Conservation (phyloP, 2,888 invertebrate genomes). For the Spodoptera exigua region DNA sequence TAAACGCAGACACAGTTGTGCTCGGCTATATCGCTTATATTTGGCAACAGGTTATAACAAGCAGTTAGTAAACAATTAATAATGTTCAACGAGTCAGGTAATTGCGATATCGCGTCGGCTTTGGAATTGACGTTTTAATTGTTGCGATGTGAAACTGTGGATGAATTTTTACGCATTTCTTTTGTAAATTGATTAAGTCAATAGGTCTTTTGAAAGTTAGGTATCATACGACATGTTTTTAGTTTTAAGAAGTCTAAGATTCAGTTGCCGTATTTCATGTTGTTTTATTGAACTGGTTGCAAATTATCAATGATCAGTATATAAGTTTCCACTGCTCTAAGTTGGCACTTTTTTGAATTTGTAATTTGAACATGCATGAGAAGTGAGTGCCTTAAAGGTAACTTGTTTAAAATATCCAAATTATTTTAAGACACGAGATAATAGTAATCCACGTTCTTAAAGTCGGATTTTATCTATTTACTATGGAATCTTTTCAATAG, state of each 20-base stretch:
- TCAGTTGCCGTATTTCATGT: too few species aligned
- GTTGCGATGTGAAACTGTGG: constrained; percentile 45
- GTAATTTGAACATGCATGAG: too few species aligned
- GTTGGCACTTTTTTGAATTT: too few species aligned
- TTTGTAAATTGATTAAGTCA: constrained; percentile 6
- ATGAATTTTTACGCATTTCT: constrained; percentile 24
- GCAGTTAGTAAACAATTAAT: constrained; percentile 61
- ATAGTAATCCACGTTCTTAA: not conserved
- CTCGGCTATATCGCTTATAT: constrained; percentile 54
- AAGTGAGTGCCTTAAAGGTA: too few species aligned
- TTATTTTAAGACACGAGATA: too few species aligned
- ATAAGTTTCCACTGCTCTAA: too few species aligned
- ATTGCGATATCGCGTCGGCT: constrained; percentile 49
- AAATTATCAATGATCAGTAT: too few species aligned
- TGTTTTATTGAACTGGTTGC: too few species aligned
- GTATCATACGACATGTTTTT: too few species aligned
- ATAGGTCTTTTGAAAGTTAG: not conserved
- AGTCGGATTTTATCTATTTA: constrained; percentile 3
- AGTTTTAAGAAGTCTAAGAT: too few species aligned
- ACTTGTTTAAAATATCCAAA: too few species aligned
- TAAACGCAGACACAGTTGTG: constrained; percentile 36
- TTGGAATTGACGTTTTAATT: constrained; percentile 61
- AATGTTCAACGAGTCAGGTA: constrained; percentile 60
- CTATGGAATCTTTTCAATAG: constrained; percentile 5
- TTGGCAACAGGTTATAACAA: constrained; percentile 56